Conservation (phyloP, 1,140 invertebrate genomes). For the Potamilus streckersoni region DNA sequence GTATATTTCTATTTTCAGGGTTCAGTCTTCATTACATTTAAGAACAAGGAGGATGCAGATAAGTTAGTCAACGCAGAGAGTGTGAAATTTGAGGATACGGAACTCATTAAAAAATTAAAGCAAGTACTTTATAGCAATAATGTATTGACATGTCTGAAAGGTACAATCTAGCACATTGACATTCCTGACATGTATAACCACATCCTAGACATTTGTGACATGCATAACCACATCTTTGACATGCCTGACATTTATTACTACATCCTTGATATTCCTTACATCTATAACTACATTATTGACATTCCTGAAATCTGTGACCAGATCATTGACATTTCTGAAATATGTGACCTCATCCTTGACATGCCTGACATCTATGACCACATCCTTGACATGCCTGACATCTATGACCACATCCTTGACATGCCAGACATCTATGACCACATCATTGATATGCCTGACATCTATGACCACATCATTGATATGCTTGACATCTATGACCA, state of each 20-base stretch:
- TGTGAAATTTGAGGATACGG: constrained; percentile 79
- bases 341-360: too few relatives aligned
- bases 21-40: constrained; percentile 88
- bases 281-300: too few relatives aligned
- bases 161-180: not conserved
- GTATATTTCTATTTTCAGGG: constrained; percentile 79
- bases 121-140: constrained; percentile 65
- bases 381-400: too few relatives aligned
- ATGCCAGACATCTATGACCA: too few relatives aligned
- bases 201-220: not conserved
- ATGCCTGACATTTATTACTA: not conserved
- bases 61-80: constrained; percentile 75
- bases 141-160: constrained; percentile 19
- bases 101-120: constrained; percentile 80
- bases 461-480: too few relatives aligned
- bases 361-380: too few relatives aligned
- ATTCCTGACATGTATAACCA: not conserved
- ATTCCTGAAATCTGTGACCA: too few relatives aligned
- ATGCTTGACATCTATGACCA: too few relatives aligned
- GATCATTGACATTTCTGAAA: too few relatives aligned
- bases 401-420: too few relatives aligned
- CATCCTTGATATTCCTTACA: too few relatives aligned
- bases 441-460: too few relatives aligned
- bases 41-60: constrained; percentile 79
- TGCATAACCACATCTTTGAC: not conserved